Evolutionary conservation across 64 coral and sea anemone species (phyloP).

Genomic region (Montipora foliosa): DNA sequence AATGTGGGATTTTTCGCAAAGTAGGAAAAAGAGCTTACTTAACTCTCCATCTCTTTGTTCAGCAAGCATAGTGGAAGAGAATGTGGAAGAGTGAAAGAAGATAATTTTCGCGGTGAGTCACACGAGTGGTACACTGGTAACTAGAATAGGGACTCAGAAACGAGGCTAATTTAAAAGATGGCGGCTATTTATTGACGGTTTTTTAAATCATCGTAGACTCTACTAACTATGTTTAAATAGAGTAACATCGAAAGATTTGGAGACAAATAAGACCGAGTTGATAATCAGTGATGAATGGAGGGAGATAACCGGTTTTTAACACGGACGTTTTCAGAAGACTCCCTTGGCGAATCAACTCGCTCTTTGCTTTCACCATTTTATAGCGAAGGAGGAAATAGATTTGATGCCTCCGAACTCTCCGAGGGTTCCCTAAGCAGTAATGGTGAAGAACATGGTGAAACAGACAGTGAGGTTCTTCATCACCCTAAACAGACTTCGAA

Average conservation of each 20-base stretch:
- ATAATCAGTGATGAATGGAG: neutral
- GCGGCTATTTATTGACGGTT: slow-evolving; percentile 28
- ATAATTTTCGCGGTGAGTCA: no score
- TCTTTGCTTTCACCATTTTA: slow-evolving; percentile 78
- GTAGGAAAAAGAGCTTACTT: no score
- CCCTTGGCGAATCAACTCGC: slow-evolving; percentile 85
- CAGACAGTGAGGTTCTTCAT: slow-evolving; percentile 1
- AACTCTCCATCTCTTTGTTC: no score
- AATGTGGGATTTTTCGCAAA: no score
- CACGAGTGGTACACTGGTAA: neutral
- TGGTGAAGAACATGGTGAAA: slow-evolving; percentile 50
- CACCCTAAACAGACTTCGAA: neutral
- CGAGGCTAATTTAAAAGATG: neutral
- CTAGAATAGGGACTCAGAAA: neutral
- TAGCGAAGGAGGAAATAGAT: neutral
- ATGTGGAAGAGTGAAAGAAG: no score
- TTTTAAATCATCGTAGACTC: neutral
- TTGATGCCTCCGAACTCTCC: slow-evolving; percentile 55
- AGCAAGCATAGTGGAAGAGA: no score
- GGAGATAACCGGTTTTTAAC: neutral
- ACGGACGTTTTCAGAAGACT: slow-evolving; percentile 77
- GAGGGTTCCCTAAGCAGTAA: slow-evolving; percentile 74
- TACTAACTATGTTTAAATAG: no score
- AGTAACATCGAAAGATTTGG: neutral
- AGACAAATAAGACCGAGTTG: neutral